Conservation (phyloP, 2,888 invertebrate species). For the Philaethria dido region DNA sequence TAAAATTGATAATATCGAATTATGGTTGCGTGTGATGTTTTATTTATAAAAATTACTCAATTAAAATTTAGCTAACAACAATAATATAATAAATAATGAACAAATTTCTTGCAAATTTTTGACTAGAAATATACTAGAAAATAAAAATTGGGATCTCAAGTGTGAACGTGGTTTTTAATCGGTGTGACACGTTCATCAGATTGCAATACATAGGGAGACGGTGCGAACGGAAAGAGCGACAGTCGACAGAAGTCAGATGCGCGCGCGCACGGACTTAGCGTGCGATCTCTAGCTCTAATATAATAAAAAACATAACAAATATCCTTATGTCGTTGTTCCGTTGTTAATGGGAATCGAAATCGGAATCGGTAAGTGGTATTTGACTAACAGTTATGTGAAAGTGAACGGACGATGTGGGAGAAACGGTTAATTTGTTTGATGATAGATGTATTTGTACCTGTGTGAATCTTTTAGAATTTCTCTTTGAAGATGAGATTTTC, state of each 20-base stretch:
- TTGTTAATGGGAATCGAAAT: slow-evolving; percentile 57
- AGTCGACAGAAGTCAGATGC: slow-evolving; percentile 57
- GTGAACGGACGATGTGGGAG: slow-evolving; percentile 51
- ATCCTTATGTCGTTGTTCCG: slow-evolving; percentile 51
- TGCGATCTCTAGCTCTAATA: slow-evolving; percentile 28
- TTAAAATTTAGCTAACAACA: no score
- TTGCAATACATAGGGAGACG: slow-evolving; percentile 60
- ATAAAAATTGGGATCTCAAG: neutral
- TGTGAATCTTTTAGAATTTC: slow-evolving; percentile 18
- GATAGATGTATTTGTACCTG: slow-evolving; percentile 27
- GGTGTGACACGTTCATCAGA: slow-evolving; percentile 51
- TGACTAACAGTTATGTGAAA: slow-evolving; percentile 57
- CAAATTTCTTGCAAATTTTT: no score
- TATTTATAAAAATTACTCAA: no score
- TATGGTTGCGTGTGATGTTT: no score
- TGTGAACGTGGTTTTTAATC: slow-evolving; percentile 7
- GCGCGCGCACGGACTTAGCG: slow-evolving; percentile 55
- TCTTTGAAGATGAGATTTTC: neutral
- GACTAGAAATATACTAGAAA: no score
- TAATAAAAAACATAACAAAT: slow-evolving; percentile 18
- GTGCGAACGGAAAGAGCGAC: slow-evolving; percentile 48
- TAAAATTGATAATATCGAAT: no score
- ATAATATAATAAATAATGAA: no score
- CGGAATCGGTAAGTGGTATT: slow-evolving; percentile 59
- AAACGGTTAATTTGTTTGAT: slow-evolving; percentile 57